Evolutionary conservation across 2,113 vertebrate species (phyloP), one percentile per base, ranked within the genome.

Genomic region (Carlito syrichta): DNA sequence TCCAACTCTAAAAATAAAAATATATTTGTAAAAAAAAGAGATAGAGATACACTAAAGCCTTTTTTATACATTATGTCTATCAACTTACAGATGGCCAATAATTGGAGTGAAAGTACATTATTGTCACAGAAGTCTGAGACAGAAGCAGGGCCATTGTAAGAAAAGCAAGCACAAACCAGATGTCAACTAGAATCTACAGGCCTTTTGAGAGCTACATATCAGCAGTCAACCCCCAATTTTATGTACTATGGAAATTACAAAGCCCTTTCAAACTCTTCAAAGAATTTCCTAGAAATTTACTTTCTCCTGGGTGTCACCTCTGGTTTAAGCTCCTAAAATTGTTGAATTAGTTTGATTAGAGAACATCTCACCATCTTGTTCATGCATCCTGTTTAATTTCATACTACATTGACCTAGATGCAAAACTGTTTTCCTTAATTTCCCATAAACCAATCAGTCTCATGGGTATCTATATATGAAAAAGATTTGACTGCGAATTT

Each of bases 351-450:
- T 76, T 93, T 78, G 60, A 86, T 83, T 91, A 83, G 8, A 27
- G 56, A 85, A 68, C 54, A 93, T 66, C 68, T 78, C 60, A 45
- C 56, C 66, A 78, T 50, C 63, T 54, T 43, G 23, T 85, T 58
- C 12, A 71, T 17, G 54, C 23, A 71, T 60, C 66, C 87, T 86
- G 45, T 87, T 96, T 96, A 78, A 63, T 96, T 97, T 94, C 86
- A 96, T 17, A 22, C 62, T 69, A 68, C 74, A 95, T 62, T 95
- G 73, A 91, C 68, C 86, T 96, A 83, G 78, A 86, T 73, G 30
- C 54, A 35, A 30, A 84, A 89, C 38, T 69, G 8, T 95, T 96
- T 96, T 92, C 62, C 86, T 96, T 78, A 74, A 79, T 78, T 89
- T 95, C 56, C 68, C 56, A 30, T n/a, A 95, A 90, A 92, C 60